Percentiles rank a stretch among this genome's conserved stretches.
phyloP scores from a whole-genome alignment of 2,888 invertebrate species.

The Tachina grossa region DNA sequence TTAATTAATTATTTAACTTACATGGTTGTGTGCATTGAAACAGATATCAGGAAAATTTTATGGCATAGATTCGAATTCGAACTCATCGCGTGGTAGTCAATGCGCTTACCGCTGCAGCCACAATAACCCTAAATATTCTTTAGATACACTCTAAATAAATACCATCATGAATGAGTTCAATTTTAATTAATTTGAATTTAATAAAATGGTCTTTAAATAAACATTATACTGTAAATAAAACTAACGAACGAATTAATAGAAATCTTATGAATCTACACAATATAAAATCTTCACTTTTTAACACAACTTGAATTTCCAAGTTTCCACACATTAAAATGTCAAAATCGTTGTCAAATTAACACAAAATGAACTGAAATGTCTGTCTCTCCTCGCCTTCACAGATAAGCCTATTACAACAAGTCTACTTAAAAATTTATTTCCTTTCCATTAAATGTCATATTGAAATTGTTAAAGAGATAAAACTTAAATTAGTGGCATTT shows the following conservation, averaged over 20 bases:
- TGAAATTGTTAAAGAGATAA: constrained; percentile 9
- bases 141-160: too few relatives aligned
- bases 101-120: too few relatives aligned
- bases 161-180: too few relatives aligned
- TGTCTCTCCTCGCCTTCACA: background rate
- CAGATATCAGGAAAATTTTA: too few relatives aligned
- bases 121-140: too few relatives aligned
- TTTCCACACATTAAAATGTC: constrained; percentile 49
- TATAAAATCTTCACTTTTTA: background rate
- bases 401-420: constrained; percentile 11
- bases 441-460: background rate
- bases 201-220: too few relatives aligned
- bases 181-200: too few relatives aligned
- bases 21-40: too few relatives aligned
- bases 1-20: too few relatives aligned
- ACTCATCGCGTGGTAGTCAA: too few relatives aligned
- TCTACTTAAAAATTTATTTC: constrained; percentile 17
- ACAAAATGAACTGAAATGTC: background rate
- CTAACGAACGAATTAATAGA: background rate
- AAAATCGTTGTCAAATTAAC: constrained; percentile 44
- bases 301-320: background rate
- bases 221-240: background rate
- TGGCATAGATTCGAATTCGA: too few relatives aligned
- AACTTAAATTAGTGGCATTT: constrained; percentile 19
- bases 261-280: background rate